phyloP scores from a whole-genome alignment of 2,113 vertebrate species.

The Phainopepla nitens region DNA sequence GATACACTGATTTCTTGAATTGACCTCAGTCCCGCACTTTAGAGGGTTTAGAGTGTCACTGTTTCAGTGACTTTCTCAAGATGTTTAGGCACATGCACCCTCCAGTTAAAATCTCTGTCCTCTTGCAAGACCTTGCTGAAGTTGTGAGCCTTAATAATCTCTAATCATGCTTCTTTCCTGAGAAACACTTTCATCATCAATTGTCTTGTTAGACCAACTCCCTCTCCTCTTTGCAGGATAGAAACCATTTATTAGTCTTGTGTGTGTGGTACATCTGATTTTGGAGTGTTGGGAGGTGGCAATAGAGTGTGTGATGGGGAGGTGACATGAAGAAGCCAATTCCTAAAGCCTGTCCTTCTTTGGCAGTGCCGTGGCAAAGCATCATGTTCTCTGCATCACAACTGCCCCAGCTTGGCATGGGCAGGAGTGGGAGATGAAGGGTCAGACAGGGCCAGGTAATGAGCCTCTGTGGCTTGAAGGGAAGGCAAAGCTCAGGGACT shows the following conservation, averaged over 20 bases:
- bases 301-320: not conserved
- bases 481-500: not conserved
- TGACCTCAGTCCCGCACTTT: not conserved
- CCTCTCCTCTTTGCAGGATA: not conserved
- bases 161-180: not conserved
- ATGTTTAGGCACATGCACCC: not conserved
- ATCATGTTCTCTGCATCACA: not conserved
- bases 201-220: not conserved
- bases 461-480: not conserved
- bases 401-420: not conserved
- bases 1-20: not conserved
- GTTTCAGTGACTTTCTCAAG: not conserved
- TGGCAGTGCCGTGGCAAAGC: accelerated
- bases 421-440: not conserved
- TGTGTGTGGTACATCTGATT: not conserved
- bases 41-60: not conserved
- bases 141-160: not conserved
- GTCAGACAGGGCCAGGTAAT: not conserved
- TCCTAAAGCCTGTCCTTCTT: not conserved
- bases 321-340: not conserved
- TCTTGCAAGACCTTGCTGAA: not conserved
- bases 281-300: not conserved
- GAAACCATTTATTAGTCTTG: not conserved
- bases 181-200: not conserved
- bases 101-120: not conserved